Evolutionary conservation across 2,888 invertebrate species (phyloP), one percentile per base, ranked within the genome.

Genomic region (Stratiomys singularior): DNA sequence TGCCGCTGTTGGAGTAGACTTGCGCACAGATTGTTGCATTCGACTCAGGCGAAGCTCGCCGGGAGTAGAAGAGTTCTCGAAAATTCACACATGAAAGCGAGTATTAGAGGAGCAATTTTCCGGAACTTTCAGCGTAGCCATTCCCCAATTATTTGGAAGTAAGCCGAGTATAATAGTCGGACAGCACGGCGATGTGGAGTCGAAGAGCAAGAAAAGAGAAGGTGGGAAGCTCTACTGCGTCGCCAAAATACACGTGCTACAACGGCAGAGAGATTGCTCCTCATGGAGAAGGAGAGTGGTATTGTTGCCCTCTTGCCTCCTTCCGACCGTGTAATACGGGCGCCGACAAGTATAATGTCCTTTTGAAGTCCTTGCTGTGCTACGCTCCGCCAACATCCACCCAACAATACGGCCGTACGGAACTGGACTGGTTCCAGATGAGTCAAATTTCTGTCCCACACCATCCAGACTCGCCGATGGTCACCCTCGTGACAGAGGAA

Each of bases 341-440:
- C 64, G 64, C 64, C 64, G 64, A 64, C 30, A 25, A 64, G 64
- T 30, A 64, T 64, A 30, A 64, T 64, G 30, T 64, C 64, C 64
- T 64, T 27, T 64, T 15, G 64, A 30, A 64, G 64, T 64, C 28
- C 30, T 64, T 30, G 64, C 18, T 47, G 52, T 46, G 44, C 28
- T 25, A 4, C 52, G 9, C 37, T 3, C 37, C 9, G n/a, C 44
- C 44, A 44, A 52, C 52, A 18, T 15, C 52, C 52, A 52, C n/a
- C 52, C 18, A 52, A 4, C 15, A n/a, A n/a, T 52, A 15, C 52
- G 4, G 52, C 15, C 15, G 15, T 18, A 9, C 15, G 52, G n/a
- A 52, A 18, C 52, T n/a, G 4, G 52, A 18, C 52, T 4, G 37
- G 4, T 52, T 52, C 15, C 52, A 13, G 52, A n/a, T 52, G 18